A percentile compares a stretch with the other conserved stretches of the same genome.
phyloP scores from a whole-genome alignment of 1,140 invertebrate species.

The Bombus sibiricus region DNA sequence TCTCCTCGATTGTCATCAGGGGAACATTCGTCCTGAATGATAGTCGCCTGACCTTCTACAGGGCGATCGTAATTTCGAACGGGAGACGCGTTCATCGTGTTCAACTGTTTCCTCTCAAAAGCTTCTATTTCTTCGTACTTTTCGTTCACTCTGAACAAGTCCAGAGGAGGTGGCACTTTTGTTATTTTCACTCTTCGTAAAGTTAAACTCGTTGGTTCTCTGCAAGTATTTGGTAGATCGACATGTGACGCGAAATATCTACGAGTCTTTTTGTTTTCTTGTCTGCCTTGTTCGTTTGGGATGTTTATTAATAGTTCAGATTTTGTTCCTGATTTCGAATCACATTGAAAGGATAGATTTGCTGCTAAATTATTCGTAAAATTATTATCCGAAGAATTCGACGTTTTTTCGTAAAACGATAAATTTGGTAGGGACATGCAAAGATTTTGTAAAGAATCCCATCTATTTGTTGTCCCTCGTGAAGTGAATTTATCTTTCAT shows the following conservation, averaged over 20 bases:
- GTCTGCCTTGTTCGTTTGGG: neutral
- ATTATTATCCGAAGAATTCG: neutral
- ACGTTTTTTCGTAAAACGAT: neutral
- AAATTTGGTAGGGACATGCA: slow-evolving; percentile 53
- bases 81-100: slow-evolving; percentile 65
- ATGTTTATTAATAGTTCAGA: too few relatives aligned
- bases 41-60: neutral
- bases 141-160: slow-evolving; percentile 65
- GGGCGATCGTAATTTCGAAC: slow-evolving; percentile 56
- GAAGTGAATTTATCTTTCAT: neutral
- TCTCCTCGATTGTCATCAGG: neutral
- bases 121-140: slow-evolving; percentile 53
- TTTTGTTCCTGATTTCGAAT: neutral
- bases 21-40: slow-evolving; percentile 8
- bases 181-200: slow-evolving; percentile 14
- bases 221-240: neutral
- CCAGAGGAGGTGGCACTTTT: slow-evolving; percentile 62
- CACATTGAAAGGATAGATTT: too few relatives aligned
- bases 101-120: slow-evolving; percentile 55
- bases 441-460: neutral
- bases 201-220: neutral
- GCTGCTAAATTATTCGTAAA: neutral
- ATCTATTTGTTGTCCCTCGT: neutral
- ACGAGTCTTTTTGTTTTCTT: too few relatives aligned
- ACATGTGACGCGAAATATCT: slow-evolving; percentile 5